These are phyloP conservation scores for Wiebesia pumilae DNA, from an alignment of 1,140 invertebrate species.

Conservation along the genomic window DNA sequence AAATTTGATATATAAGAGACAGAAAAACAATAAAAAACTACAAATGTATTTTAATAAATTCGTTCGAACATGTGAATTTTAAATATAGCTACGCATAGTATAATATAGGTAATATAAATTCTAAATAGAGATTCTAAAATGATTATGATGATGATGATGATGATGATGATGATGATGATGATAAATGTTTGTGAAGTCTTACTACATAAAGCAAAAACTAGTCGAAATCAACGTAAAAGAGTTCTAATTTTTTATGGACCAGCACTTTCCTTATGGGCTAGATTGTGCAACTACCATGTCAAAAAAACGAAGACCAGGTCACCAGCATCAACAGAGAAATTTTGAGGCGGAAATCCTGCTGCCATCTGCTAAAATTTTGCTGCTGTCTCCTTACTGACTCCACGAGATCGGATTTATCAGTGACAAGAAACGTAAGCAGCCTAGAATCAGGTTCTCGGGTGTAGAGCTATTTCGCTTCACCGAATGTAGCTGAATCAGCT, in stretches of 20 bases:
- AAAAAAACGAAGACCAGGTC: conserved; percentile 23
- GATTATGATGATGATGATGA: too few species aligned
- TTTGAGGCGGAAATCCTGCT: conserved; percentile 44
- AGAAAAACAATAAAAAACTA: too few species aligned
- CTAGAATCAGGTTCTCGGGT: conserved; percentile 48
- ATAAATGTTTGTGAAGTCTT: too few species aligned
- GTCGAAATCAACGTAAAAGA: background rate
- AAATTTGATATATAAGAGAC: too few species aligned
- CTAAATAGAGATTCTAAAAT: too few species aligned
- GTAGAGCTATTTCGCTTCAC: conserved; percentile 64
- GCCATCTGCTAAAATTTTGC: conserved; percentile 29
- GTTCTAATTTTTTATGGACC: background rate
- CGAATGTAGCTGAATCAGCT: conserved; percentile 69
- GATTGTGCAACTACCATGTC: background rate
- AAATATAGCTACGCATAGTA: too few species aligned
- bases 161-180: too few species aligned
- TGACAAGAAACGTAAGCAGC: conserved; percentile 58
- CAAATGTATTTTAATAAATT: too few species aligned
- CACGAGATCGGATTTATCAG: conserved; percentile 60
- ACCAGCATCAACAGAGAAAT: conserved; percentile 22
- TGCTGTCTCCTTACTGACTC: background rate
- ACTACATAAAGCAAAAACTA: too few species aligned
- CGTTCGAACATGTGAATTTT: too few species aligned
- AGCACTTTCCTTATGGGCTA: background rate
- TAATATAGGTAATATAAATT: too few species aligned